A percentile compares a stretch with the other conserved stretches of the same genome.
phyloP scores from a whole-genome alignment of 2,797 vertebrate genomes.

The Serranus cabrilla region DNA sequence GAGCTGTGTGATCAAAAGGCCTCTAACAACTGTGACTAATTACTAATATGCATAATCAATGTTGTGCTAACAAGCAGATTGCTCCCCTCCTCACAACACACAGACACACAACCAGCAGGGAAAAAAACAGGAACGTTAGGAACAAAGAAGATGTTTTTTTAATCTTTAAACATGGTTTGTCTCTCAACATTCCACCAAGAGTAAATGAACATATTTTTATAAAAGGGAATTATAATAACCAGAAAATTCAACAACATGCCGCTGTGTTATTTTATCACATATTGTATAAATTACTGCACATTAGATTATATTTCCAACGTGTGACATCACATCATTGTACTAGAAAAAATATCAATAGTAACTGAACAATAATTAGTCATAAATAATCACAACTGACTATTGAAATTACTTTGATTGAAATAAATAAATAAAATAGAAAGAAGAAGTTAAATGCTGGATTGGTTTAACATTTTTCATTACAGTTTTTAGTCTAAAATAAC shows the following conservation, averaged over 20 bases:
- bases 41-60: not conserved
- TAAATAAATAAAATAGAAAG: not conserved
- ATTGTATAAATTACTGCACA: no score
- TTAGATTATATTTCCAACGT: no score
- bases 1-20: not conserved
- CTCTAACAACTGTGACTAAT: not conserved
- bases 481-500: not conserved
- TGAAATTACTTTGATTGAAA: not conserved
- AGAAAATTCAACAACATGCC: no score
- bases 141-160: not conserved
- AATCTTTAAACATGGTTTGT: not conserved
- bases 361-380: not conserved
- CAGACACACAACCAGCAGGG: not conserved
- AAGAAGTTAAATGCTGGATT: accelerated
- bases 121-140: not conserved
- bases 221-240: not conserved
- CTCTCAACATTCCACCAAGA: not conserved
- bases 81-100: not conserved
- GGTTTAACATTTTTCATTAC: not conserved
- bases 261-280: no score
- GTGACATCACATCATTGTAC: not conserved
- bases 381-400: not conserved
- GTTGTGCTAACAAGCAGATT: not conserved
- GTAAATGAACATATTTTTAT: not conserved
- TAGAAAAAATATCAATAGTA: not conserved